Base-by-base conservation (phyloP, 2,888 invertebrate genomes). In the Neoscelio sp. region DNA sequence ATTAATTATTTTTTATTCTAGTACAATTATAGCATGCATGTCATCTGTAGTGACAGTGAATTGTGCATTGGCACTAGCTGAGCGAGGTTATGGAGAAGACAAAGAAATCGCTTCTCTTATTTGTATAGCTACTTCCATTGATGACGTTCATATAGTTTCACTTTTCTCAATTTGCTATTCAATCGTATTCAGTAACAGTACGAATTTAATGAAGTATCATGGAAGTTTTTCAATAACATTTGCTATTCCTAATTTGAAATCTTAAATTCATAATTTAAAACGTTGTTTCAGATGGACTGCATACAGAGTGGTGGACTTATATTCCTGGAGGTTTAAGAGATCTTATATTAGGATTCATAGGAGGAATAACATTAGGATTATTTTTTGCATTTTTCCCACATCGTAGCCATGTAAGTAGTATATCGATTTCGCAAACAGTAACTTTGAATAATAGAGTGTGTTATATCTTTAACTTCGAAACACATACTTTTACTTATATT, bases 91-190 rank as follows among this genome's bases (percentile, higher is more conserved):
- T 82, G 96, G 96, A 5, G 92, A 94, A 44, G 93, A 94, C 85
- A 94, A 94, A 88, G 95, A 95, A 18, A 94, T 96, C 26, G 94
- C 95, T 35, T 95, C 95, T 0, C 90, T 96, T 52, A 93, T 96
- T 2, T 93, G 94, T 76, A 94, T 95, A 4, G 94, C 95, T 0
- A 92, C 94, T 8, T 94, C 94, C 75, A 92, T 96, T 71, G 96
- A 96, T 86, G 95, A 95, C 89, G 94, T 96, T 52, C 92, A 95
- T 58, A 94, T 95, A 54, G 94, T 96, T 80, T 94, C 95, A 65
- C 90, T 94, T 1, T 96, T 95, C 88, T 94, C 95, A 13, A 92
- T 96, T 28, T 89, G 93, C 54, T 91, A 94, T 52, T 93, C 94
- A 15, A 91, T 94, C 42, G 92, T 95, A 48, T 94, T 95, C 84